Evolutionary conservation across 2,888 invertebrate genomes (phyloP).

Genomic region (Gisinianus flammeolus): DNA sequence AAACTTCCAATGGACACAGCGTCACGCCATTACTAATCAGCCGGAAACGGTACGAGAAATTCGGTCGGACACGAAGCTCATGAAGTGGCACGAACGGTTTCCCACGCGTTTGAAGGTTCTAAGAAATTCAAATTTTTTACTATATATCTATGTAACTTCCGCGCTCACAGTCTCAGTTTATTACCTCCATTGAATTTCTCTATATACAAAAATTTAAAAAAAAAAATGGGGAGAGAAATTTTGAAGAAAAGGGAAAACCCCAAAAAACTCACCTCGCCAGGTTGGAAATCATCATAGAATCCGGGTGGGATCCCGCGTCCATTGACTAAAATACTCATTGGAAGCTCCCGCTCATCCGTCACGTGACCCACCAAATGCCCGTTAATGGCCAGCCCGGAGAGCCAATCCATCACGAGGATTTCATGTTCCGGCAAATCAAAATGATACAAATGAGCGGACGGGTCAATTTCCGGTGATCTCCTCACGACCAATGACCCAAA

Average conservation of each 20-base stretch:
- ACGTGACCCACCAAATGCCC: constrained; percentile 61
- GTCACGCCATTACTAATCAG: constrained; percentile 84
- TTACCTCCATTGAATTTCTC: no score
- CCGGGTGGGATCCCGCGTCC: constrained; percentile 69
- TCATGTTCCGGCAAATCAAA: constrained; percentile 77
- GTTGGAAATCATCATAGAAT: constrained; percentile 70
- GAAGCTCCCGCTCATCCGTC: background rate
- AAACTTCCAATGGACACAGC: constrained; percentile 84
- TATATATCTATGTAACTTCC: background rate
- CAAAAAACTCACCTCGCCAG: constrained; percentile 63
- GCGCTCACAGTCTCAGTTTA: no score
- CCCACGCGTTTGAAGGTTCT: constrained; percentile 73
- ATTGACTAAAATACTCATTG: constrained; percentile 73
- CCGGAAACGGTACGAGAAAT: constrained; percentile 78
- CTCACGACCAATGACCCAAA: constrained; percentile 74
- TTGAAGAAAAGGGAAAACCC: no score
- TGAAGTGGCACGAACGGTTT: constrained; percentile 71
- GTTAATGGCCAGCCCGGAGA: constrained; percentile 60
- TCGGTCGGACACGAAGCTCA: constrained; percentile 60
- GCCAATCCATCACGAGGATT: constrained; percentile 78
- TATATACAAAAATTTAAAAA: no score
- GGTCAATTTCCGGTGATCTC: constrained; percentile 76
- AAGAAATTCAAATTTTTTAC: background rate
- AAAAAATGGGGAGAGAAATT: no score
- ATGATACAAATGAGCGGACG: constrained; percentile 72